These are phyloP conservation scores for Phymanthus crucifer DNA, from an alignment of 92 coral and sea anemone species.

Conservation along the genomic window DNA sequence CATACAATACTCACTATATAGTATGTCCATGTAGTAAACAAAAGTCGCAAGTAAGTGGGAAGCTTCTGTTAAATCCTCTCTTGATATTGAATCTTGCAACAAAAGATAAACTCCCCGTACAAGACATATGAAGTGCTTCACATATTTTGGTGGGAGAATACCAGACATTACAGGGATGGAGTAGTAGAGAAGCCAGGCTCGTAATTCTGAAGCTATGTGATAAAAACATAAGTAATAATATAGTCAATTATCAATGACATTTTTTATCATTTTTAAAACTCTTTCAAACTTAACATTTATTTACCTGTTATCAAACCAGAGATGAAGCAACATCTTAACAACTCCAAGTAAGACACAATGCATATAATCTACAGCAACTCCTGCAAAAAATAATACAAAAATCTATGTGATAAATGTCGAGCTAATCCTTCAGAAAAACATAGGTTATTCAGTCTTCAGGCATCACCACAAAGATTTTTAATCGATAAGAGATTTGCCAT, in stretches of 20 bases:
- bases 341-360: constrained; percentile 49
- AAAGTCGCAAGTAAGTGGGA: background rate
- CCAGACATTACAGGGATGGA: constrained; percentile 4
- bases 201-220: constrained; percentile 30
- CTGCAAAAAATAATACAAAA: too few species aligned
- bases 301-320: constrained; percentile 46
- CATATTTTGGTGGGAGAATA: background rate
- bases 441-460: too few species aligned
- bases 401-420: too few species aligned
- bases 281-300: too few species aligned
- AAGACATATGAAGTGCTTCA: constrained; percentile 3
- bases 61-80: constrained; percentile 14
- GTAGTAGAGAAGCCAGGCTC: constrained; percentile 21
- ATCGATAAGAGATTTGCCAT: too few species aligned
- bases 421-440: too few species aligned
- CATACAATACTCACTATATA: background rate
- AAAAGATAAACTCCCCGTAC: constrained; percentile 18
- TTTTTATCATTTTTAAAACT: too few species aligned
- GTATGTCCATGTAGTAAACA: constrained; percentile 11
- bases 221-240: too few species aligned
- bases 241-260: background rate
- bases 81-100: constrained; percentile 17
- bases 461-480: too few species aligned
- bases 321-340: constrained; percentile 38
- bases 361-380: constrained; percentile 55